Conservation (phyloP, 2,888 invertebrate genomes). For the Orthonychiurus folsomi region DNA sequence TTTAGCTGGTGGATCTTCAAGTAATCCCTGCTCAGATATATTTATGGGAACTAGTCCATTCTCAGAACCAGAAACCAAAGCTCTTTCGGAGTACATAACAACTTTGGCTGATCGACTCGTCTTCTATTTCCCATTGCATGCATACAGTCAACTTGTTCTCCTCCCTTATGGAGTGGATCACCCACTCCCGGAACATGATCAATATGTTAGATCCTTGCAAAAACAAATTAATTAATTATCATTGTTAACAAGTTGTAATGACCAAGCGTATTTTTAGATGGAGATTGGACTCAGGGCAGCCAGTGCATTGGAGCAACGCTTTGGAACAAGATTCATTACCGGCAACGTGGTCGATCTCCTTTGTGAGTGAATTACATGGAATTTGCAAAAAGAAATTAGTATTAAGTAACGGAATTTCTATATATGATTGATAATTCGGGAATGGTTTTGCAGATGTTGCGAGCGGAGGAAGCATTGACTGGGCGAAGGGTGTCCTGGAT, state of each 20-base stretch:
- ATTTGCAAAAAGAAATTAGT: slow-evolving; percentile 1
- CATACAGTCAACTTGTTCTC: slow-evolving; percentile 68
- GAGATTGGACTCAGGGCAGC: slow-evolving; percentile 22
- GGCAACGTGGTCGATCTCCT: slow-evolving; percentile 32
- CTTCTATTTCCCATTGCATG: slow-evolving; percentile 63
- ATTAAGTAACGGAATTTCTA: too few species aligned
- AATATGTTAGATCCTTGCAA: slow-evolving; percentile 17
- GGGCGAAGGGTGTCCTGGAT: slow-evolving; percentile 59
- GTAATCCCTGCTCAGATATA: slow-evolving; percentile 22
- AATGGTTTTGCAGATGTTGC: too few species aligned
- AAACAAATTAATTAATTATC: slow-evolving; percentile 1
- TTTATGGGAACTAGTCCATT: slow-evolving; percentile 17
- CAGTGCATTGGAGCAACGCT: slow-evolving; percentile 17
- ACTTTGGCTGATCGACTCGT: slow-evolving; percentile 49
- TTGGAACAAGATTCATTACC: slow-evolving; percentile 23
- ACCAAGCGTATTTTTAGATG: slow-evolving; percentile 19
- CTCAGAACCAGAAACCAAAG: slow-evolving; percentile 43
- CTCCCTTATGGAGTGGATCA: slow-evolving; percentile 70
- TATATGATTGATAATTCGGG: too few species aligned
- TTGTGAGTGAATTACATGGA: slow-evolving; percentile 19
- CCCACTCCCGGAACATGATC: slow-evolving; percentile 24
- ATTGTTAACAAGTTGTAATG: too few species aligned
- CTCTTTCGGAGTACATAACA: slow-evolving; percentile 54
- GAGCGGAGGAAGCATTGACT: too few species aligned
- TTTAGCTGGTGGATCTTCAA: slow-evolving; percentile 17